A percentile compares a stretch with the other conserved stretches of the same genome.
These are phyloP conservation scores for Lucilia cuprina DNA, from an alignment of 1,140 invertebrate species.

Conservation along the genomic window DNA sequence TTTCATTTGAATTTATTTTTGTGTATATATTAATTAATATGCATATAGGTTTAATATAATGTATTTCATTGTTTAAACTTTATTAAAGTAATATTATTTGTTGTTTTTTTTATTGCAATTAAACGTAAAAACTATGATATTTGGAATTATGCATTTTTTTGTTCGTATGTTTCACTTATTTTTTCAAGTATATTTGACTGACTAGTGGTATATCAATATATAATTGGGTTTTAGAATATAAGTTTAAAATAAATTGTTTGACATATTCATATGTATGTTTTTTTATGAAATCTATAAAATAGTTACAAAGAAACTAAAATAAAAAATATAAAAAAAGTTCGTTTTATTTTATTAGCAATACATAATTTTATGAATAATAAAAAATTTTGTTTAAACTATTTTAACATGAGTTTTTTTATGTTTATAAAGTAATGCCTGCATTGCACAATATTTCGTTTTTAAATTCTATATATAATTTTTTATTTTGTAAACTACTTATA, in stretches of 20 bases:
- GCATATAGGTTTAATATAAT: background rate
- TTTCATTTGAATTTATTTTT: background rate
- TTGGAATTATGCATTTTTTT: slow-evolving; percentile 22
- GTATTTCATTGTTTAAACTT: background rate
- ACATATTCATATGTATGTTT: background rate
- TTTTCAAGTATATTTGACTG: slow-evolving; percentile 2
- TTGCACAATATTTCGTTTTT: slow-evolving; percentile 57
- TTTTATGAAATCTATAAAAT: background rate
- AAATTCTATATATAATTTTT: slow-evolving; percentile 39
- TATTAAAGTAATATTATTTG: background rate
- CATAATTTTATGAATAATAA: background rate
- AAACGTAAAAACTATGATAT: slow-evolving; percentile 34
- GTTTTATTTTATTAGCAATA: slow-evolving; percentile 4
- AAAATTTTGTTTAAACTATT: slow-evolving; percentile 23
- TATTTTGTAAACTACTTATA: background rate
- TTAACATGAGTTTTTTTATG: slow-evolving; percentile 37
- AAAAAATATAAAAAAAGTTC: slow-evolving; percentile 24
- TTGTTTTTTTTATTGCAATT: background rate
- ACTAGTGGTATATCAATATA: slow-evolving; percentile 10
- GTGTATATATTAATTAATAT: background rate
- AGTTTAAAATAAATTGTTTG: slow-evolving; percentile 40
- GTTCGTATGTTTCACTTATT: background rate
- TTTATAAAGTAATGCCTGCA: slow-evolving; percentile 56
- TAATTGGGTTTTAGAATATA: slow-evolving; percentile 26
- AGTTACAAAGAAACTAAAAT: background rate